Evolutionary conservation across 2,888 invertebrate species (phyloP), one percentile per base, ranked within the genome.

Genomic region (Halocaridina rubra): DNA sequence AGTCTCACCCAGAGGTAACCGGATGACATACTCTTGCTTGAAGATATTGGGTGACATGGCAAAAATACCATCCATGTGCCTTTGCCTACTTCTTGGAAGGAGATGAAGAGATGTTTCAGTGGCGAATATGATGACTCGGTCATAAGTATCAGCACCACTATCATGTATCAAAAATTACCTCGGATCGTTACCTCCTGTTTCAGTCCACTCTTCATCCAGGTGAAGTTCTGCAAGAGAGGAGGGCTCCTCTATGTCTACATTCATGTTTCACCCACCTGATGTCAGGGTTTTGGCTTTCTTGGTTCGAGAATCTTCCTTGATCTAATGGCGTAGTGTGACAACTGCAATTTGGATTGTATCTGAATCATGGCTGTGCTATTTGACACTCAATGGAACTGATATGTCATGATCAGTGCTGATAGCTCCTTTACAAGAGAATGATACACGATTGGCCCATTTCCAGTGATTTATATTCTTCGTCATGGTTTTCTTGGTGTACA

Each of bases 21-120:
- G 71, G 32, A 71, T 71, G 29, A 71, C 71, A 71, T 29, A 71
- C 71, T 30, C 29, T n/a, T 71, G 71, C n/a, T 13, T 71, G 30
- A 71, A 71, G 8, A n/a, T 71, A 30, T 10, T 29, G 32, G 32
- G 71, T 16, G 71, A 29, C 32, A 71, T 71, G 71, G 71, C 71
- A 71, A 71, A 71, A 71, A 30, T 71, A 30, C 71, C 8, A n/a
- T 71, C 71, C 29, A 71, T 71, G 30, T 30, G 29, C 71, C 71
- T 30, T 29, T 30, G 29, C 30, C 32, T 32, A 10, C 8, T 30
- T 71, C 3, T 71, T n/a, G n/a, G 30, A 30, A 71, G 32, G 2
- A n/a, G 30, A 30, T 32, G 30, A 1, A 32, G 16, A 24, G 30
- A 29, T 30, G 24, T 30, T 71, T n/a, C 71, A 71, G n/a, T 32